A percentile compares a stretch with the other conserved stretches of the same genome.
Evolutionary conservation across 2,797 vertebrate genomes (phyloP).

Genomic region (Decapterus maruadsi): DNA sequence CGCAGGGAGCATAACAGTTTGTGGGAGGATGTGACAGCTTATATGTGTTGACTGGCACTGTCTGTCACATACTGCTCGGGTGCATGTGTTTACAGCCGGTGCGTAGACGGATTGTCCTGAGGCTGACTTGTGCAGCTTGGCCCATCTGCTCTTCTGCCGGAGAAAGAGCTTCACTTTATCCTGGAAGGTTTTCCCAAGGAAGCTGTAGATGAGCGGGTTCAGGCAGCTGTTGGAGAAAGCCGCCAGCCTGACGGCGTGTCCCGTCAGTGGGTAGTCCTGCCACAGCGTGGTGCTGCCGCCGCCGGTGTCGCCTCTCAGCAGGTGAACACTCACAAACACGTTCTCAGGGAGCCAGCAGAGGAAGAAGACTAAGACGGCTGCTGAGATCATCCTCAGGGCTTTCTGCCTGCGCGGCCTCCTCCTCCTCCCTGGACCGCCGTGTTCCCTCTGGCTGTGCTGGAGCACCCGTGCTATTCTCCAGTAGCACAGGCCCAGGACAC

Average conservation of each 20-base stretch:
- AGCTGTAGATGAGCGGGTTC: conserved; percentile 94
- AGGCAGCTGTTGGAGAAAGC: conserved; percentile 96
- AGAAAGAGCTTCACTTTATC: conserved; percentile 90
- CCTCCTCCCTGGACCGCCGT: conserved; percentile 55
- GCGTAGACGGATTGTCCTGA: conserved; percentile 15
- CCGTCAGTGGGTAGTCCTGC: conserved; percentile 89
- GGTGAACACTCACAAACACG: conserved; percentile 89
- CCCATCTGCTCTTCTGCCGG: conserved; percentile 83
- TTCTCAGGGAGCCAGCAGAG: conserved; percentile 96
- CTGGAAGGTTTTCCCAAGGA: conserved; percentile 92
- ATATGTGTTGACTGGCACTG: not conserved
- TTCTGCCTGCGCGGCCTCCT: conserved; percentile 85
- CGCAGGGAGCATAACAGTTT: conserved; percentile 13
- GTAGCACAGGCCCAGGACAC: conserved; percentile 91
- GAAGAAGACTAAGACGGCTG: conserved; percentile 93
- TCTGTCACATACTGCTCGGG: not conserved
- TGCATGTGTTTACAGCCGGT: conserved; percentile 8
- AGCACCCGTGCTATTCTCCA: conserved; percentile 89
- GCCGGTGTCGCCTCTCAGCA: conserved; percentile 83
- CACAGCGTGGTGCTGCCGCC: conserved; percentile 82
- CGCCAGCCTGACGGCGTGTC: conserved; percentile 91
- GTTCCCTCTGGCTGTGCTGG: conserved; percentile 77
- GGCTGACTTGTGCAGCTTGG: conserved; percentile 78
- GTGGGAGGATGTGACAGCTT: conserved; percentile 5
- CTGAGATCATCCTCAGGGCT: conserved; percentile 91